These are phyloP conservation scores for Miltochrista miniata DNA, from an alignment of 2,888 invertebrate genomes.

Conservation along the genomic window DNA sequence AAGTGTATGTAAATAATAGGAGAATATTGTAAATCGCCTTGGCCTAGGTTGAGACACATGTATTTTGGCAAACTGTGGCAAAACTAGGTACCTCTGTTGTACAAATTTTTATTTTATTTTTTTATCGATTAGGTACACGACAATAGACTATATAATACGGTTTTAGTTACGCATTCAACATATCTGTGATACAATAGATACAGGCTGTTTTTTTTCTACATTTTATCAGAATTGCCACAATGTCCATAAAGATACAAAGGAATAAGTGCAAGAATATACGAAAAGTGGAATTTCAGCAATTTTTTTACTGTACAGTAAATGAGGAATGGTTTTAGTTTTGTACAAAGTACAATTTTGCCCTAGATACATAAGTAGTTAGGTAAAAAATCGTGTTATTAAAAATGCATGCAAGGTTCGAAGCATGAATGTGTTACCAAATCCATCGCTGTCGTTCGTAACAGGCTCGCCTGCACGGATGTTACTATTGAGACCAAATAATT, in stretches of 20 bases:
- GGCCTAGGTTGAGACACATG: slow-evolving; percentile 79
- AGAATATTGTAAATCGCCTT: slow-evolving; percentile 79
- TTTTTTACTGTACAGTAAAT: slow-evolving; percentile 67
- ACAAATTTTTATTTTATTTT: slow-evolving; percentile 40
- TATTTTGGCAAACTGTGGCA: slow-evolving; percentile 71
- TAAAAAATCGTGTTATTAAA: slow-evolving; percentile 72
- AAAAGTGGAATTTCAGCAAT: slow-evolving; percentile 58
- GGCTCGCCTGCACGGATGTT: slow-evolving; percentile 73
- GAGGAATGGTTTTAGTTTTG: slow-evolving; percentile 74
- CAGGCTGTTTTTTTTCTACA: slow-evolving; percentile 59
- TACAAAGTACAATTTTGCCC: slow-evolving; percentile 83
- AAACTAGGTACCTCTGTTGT: slow-evolving; percentile 56
- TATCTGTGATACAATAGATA: slow-evolving; percentile 81
- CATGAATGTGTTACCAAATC: slow-evolving; percentile 69
- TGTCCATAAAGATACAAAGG: slow-evolving; percentile 52
- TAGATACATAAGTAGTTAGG: slow-evolving; percentile 83
- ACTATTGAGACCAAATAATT: slow-evolving; percentile 82
- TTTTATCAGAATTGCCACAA: slow-evolving; percentile 68
- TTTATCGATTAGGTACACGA: slow-evolving; percentile 48
- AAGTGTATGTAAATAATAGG: slow-evolving; percentile 82
- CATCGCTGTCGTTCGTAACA: slow-evolving; percentile 67
- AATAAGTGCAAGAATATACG: slow-evolving; percentile 54
- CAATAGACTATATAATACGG: slow-evolving; percentile 59
- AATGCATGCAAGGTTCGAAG: slow-evolving; percentile 70
- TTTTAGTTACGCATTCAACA: slow-evolving; percentile 70